Conservation (phyloP, 1,140 invertebrate species). For the Calliphora vicina region DNA sequence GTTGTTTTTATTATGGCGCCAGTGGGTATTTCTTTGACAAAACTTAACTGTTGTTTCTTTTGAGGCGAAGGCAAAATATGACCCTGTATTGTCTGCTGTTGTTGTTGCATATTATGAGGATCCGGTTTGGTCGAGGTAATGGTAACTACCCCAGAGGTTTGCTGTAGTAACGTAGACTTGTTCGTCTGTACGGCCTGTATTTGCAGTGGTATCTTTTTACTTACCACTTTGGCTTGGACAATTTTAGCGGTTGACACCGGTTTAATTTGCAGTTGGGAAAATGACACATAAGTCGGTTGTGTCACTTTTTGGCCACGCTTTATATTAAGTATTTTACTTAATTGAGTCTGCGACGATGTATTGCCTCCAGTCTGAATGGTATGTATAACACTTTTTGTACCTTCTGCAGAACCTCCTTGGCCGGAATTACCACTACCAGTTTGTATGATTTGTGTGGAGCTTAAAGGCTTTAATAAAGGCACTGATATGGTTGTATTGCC, state of each 20-base stretch:
- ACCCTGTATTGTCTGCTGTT: neutral
- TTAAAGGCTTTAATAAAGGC: conserved; percentile 67
- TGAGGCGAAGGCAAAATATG: conserved; percentile 1
- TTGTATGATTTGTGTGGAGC: conserved; percentile 42
- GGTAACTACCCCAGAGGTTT: conserved; percentile 58
- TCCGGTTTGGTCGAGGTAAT: conserved; percentile 64
- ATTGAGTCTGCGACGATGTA: conserved; percentile 42
- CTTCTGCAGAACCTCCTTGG: neutral
- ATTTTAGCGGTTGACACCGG: conserved; percentile 53
- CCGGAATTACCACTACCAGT: conserved; percentile 28
- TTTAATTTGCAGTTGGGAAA: conserved; percentile 57
- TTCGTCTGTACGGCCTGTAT: conserved; percentile 52
- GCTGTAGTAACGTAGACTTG: conserved; percentile 56
- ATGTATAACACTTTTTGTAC: conserved; percentile 24
- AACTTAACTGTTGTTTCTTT: conserved; percentile 1
- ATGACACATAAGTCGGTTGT: conserved; percentile 54
- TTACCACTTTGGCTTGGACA: conserved; percentile 54
- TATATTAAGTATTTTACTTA: conserved; percentile 52
- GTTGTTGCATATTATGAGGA: neutral
- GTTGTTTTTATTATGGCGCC: neutral
- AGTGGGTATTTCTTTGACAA: neutral
- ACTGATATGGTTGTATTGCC: conserved; percentile 71
- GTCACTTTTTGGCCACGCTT: conserved; percentile 50
- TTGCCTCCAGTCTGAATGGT: conserved; percentile 44
- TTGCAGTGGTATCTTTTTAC: conserved; percentile 54